These are phyloP conservation scores for Xestia xanthographa DNA, from an alignment of 2,888 invertebrate genomes.

Conservation along the genomic window DNA sequence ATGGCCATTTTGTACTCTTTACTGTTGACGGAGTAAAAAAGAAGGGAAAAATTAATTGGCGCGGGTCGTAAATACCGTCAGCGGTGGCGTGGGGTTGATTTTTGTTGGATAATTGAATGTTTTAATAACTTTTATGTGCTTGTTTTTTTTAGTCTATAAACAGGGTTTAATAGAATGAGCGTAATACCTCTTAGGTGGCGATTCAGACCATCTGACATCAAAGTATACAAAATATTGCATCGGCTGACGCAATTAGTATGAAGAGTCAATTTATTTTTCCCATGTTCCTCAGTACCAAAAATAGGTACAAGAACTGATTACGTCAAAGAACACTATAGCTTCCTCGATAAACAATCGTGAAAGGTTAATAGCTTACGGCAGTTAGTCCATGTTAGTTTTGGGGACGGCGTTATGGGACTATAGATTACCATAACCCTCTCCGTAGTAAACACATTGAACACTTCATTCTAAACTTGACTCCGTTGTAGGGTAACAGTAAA, in stretches of 20 bases:
- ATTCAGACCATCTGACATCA: not conserved
- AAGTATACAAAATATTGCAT: not conserved
- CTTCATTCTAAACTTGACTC: conserved; percentile 57
- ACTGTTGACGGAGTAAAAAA: conserved; percentile 85
- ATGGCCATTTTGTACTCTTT: conserved; percentile 88
- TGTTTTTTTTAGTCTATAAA: conserved; percentile 1
- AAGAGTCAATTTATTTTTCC: not conserved
- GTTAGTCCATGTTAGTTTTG: conserved; percentile 63
- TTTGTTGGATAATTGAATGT: conserved; percentile 66
- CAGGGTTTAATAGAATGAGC: not conserved
- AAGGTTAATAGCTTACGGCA: conserved; percentile 61
- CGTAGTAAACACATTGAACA: conserved; percentile 57
- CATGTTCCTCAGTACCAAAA: not conserved
- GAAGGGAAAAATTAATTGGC: conserved; percentile 82
- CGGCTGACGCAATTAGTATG: not conserved
- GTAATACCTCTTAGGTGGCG: not conserved
- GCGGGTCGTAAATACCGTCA: conserved; percentile 76
- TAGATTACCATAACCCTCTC: conserved; percentile 62
- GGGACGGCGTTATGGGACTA: conserved; percentile 54
- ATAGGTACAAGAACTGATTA: conserved; percentile 11
- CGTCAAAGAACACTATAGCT: conserved; percentile 18
- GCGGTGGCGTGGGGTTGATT: conserved; percentile 73
- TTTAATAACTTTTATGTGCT: conserved; percentile 61
- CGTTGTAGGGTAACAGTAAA: conserved; percentile 48
- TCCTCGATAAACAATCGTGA: conserved; percentile 58